Evolutionary conservation across 2,888 invertebrate species (phyloP).

Genomic region (Flabesymbios commensalis): DNA sequence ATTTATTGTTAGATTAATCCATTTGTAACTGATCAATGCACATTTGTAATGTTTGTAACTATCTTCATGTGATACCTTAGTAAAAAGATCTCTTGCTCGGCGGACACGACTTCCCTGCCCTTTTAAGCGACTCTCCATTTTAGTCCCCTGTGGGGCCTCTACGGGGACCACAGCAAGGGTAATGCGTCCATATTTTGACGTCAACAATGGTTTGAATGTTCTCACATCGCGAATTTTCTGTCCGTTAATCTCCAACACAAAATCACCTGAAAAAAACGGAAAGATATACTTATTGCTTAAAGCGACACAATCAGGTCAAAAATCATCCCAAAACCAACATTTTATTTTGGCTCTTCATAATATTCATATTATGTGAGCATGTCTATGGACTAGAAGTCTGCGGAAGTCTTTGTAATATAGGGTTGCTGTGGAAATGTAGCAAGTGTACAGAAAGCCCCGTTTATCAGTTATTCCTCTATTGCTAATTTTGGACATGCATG

Average conservation of each 20-base stretch:
- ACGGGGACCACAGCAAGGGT: conserved; percentile 47
- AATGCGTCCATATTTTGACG: conserved; percentile 30
- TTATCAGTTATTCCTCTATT: no score
- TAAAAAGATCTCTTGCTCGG: conserved; percentile 34
- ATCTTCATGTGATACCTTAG: conserved; percentile 30
- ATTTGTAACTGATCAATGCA: neutral
- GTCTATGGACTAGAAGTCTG: no score
- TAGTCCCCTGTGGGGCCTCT: conserved; percentile 37
- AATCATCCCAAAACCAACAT: no score
- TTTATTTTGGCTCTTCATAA: no score
- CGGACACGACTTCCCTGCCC: conserved; percentile 19
- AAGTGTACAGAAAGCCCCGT: no score
- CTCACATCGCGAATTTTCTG: conserved; percentile 5
- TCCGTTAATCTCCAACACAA: conserved; percentile 53
- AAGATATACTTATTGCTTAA: no score
- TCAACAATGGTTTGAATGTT: neutral
- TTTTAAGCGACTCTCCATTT: no score
- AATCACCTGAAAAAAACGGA: conserved; percentile 43
- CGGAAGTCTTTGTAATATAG: no score
- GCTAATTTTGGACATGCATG: no score
- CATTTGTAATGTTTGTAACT: neutral
- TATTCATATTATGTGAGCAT: no score
- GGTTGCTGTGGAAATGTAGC: no score
- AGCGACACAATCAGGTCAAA: no score
- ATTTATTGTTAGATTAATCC: neutral